Base-by-base conservation (phyloP, 2,797 vertebrate species). In the Austrolebias charrua region DNA sequence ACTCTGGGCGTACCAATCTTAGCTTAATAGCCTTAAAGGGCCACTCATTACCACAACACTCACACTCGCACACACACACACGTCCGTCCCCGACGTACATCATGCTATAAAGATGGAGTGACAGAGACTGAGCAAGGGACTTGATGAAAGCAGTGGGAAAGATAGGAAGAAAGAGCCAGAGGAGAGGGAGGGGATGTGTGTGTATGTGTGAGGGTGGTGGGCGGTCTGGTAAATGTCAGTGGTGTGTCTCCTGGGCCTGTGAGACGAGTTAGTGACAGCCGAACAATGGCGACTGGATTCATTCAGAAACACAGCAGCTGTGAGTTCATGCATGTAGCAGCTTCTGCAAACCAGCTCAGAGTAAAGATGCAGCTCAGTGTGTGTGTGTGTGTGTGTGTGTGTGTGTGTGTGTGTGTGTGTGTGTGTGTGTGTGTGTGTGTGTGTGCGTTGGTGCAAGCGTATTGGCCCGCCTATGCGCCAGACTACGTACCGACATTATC, bases 11-110 rank as follows among this genome's bases (percentile, higher is more conserved):
- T 92, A 89, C 79, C 87, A 89, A 88, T 88, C 90, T 92, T 92
- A 93, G 90, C 90, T 92, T 93, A 93, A 92, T 93, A 92, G 92
- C 79, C 88, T 92, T 91, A 92, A 91, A 93, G 89, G 90, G 82
- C 83, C 86, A 82, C 89, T 90, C 88, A 90, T 91, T 88, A 90
- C 75, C 78, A 78, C 86, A 84, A 80, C 85, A 24, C 24, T 24
- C 86, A 85, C 80, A 53, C 70, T n/a, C 64, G 28, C 69, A 18
- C 46, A 67, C 69, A 63, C 19, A 15, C 60, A 57, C 64, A 76
- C 61, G 64, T 63, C 79, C 68, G 69, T 80, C 60, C 58, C 38
- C 3, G n/a, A n/a, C n/a, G 9, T 69, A 76, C 73, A 79, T 80
- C 74, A 69, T 55, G 64, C 69, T 53, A 60, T 14, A 60, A 65